These are phyloP conservation scores for Chunga burmeisteri DNA, from an alignment of 2,113 vertebrate genomes.

Conservation along the genomic window DNA sequence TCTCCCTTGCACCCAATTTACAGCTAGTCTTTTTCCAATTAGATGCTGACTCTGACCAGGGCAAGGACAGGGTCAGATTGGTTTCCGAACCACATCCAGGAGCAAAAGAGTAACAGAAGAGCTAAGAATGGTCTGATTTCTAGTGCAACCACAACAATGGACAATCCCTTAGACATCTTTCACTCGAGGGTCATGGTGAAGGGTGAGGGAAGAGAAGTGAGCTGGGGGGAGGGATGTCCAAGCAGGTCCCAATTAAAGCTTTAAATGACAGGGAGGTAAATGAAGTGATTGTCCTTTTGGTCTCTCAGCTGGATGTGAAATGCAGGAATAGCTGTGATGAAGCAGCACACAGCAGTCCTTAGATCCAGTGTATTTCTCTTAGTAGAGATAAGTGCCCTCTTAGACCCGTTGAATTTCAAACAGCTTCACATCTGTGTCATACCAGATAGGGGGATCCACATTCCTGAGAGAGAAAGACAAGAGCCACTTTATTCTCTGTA, in stretches of 20 bases:
- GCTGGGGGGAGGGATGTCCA: slow-evolving; percentile 11
- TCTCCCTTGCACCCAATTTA: slow-evolving; percentile 38
- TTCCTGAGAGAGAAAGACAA: slow-evolving; percentile 80
- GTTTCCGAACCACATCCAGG: slow-evolving; percentile 37
- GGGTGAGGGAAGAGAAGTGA: slow-evolving; percentile 3
- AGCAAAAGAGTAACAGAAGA: slow-evolving; percentile 37
- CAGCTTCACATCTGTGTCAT: slow-evolving; percentile 96
- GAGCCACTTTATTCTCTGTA: neutral
- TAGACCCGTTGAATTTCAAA: slow-evolving; percentile 99
- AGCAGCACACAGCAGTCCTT: slow-evolving; percentile 59
- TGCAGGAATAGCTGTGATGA: slow-evolving; percentile 59
- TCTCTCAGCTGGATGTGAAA: slow-evolving; percentile 68
- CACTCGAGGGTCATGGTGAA: neutral
- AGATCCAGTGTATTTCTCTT: slow-evolving; percentile 59
- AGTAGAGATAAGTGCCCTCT: slow-evolving; percentile 29
- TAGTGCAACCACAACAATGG: slow-evolving; percentile 53
- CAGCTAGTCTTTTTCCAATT: neutral
- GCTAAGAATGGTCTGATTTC: slow-evolving; percentile 42
- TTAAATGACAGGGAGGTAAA: slow-evolving; percentile 58
- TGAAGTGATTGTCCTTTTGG: slow-evolving; percentile 70
- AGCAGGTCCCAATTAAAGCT: slow-evolving; percentile 62
- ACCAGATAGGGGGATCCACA: slow-evolving; percentile 98
- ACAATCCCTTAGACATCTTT: slow-evolving; percentile 28
- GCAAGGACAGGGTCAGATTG: neutral
- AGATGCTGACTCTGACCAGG: slow-evolving; percentile 5